Conservation (phyloP, 2,797 vertebrate species). For the Chromobotia macracanthus region DNA sequence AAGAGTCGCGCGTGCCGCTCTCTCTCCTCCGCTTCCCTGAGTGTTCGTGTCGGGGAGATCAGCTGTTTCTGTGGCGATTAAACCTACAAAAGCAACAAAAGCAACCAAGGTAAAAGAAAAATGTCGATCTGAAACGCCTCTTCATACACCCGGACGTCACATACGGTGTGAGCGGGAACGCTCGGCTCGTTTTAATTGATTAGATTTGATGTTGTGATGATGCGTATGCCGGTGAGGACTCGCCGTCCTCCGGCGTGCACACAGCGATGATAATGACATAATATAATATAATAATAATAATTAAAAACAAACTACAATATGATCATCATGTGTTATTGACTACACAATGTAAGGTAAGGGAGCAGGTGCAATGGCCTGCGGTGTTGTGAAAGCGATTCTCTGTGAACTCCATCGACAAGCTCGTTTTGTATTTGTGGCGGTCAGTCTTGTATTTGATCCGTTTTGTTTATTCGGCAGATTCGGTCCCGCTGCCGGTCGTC, state of each 20-base stretch:
- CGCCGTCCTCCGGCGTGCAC: not conserved
- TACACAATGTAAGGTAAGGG: too few species aligned
- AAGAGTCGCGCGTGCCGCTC: constrained; percentile 61
- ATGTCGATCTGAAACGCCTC: not conserved
- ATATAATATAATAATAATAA: too few species aligned
- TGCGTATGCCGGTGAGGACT: not conserved
- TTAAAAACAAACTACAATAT: too few species aligned
- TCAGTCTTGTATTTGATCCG: too few species aligned
- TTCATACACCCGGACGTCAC: fast-evolving
- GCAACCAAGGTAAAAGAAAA: not conserved
- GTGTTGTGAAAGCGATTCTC: not conserved
- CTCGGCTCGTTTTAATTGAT: not conserved
- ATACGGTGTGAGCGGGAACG: not conserved
- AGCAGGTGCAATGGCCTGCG: not conserved
- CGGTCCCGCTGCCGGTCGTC: not conserved
- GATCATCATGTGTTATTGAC: not conserved
- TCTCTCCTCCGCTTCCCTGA: constrained; percentile 35
- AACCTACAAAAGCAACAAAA: constrained; percentile 17
- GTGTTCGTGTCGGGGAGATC: constrained; percentile 20
- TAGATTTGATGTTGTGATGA: not conserved
- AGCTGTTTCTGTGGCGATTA: constrained; percentile 26
- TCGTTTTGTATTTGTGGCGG: too few species aligned
- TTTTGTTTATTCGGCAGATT: not conserved
- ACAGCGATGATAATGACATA: too few species aligned
- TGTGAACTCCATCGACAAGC: too few species aligned